Conservation (phyloP, 2,888 invertebrate genomes). For the Oxystoma pomonae region DNA sequence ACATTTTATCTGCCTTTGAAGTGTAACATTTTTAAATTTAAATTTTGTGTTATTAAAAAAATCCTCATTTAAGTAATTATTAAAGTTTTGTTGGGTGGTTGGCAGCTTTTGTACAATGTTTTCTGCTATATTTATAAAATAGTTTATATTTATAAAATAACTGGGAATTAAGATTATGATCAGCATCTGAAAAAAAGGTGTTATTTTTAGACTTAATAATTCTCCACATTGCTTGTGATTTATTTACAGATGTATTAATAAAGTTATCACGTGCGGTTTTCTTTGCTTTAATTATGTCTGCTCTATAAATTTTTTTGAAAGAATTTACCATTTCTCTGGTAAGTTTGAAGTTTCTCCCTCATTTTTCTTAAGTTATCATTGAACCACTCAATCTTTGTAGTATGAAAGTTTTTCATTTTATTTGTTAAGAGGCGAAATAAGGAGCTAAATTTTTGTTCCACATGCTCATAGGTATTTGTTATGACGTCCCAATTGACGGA, state of each 20-base stretch:
- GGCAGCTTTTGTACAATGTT: neutral
- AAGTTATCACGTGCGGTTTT: neutral
- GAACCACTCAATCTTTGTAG: neutral
- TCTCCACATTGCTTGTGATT: neutral
- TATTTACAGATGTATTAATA: neutral
- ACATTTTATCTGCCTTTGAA: neutral
- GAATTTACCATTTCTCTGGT: neutral
- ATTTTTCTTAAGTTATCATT: neutral
- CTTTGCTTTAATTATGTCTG: neutral
- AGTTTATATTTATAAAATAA: no score
- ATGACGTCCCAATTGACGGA: neutral
- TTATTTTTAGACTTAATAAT: neutral
- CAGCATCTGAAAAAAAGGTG: no score
- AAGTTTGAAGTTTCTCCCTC: neutral
- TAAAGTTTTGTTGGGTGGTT: neutral
- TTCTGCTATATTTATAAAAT: neutral
- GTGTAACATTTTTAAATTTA: neutral
- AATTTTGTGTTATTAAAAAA: neutral
- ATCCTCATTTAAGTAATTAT: neutral
- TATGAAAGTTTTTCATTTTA: no score
- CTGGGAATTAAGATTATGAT: no score
- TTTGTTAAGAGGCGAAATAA: no score
- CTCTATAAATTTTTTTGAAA: neutral
- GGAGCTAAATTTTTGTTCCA: no score
- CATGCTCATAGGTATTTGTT: neutral